These are phyloP conservation scores for Autographa pulchrina DNA, from an alignment of 2,888 invertebrate genomes.

Conservation along the genomic window DNA sequence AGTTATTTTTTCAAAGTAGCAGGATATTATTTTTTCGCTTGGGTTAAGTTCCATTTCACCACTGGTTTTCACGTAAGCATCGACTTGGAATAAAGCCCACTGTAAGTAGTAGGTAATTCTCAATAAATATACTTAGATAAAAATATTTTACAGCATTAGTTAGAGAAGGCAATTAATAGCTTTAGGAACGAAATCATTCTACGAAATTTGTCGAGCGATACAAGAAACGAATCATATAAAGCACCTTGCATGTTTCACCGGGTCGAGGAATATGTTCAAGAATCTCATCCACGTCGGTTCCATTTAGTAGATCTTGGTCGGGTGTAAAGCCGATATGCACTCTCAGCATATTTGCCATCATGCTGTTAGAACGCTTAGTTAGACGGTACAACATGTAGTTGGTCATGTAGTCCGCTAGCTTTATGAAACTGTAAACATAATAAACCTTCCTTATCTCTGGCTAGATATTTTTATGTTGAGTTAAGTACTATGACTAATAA, in stretches of 20 bases:
- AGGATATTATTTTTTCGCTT: conserved; percentile 88
- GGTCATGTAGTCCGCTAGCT: conserved; percentile 92
- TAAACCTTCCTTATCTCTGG: background rate
- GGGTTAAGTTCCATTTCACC: conserved; percentile 89
- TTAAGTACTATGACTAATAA: too few relatives aligned
- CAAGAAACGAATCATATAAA: background rate
- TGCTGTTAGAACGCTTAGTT: conserved; percentile 90
- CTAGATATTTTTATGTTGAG: too few relatives aligned
- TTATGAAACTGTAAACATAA: conserved; percentile 90
- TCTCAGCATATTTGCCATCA: conserved; percentile 88
- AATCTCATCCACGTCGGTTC: conserved; percentile 81
- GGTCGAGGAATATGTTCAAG: conserved; percentile 85
- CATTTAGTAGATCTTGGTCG: conserved; percentile 77
- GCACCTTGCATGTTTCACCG: conserved; percentile 84
- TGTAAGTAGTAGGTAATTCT: conserved; percentile 62
- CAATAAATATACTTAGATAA: background rate
- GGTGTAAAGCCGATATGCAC: conserved; percentile 88
- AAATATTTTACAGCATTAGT: too few relatives aligned
- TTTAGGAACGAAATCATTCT: too few relatives aligned
- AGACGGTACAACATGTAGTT: conserved; percentile 91
- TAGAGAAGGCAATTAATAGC: too few relatives aligned
- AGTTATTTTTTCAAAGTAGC: conserved; percentile 90
- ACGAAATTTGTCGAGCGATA: too few relatives aligned
- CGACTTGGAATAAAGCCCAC: conserved; percentile 91
- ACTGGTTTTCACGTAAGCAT: conserved; percentile 83